These are phyloP conservation scores for Premnoplex brunnescens DNA, from an alignment of 2,797 vertebrate species.

Conservation along the genomic window DNA sequence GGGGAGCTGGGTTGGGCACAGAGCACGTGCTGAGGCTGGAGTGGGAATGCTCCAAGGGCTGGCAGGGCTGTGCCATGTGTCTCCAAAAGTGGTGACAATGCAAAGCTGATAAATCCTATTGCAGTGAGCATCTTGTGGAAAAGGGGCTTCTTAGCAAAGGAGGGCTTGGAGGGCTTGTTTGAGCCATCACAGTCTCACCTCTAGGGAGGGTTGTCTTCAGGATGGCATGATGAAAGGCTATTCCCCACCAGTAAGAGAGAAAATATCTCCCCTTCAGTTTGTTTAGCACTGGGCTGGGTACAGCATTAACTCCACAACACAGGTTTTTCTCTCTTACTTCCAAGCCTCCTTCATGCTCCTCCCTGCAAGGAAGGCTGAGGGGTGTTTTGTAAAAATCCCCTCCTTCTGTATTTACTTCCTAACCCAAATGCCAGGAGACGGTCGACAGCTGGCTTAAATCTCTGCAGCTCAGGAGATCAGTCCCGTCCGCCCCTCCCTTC, in stretches of 20 bases:
- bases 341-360: neutral
- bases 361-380: neutral
- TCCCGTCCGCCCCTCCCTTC: conserved; percentile 33
- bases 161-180: neutral
- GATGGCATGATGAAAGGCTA: accelerated
- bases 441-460: conserved; percentile 69
- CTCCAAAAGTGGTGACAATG: neutral
- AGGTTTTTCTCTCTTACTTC: neutral
- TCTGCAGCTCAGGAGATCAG: conserved; percentile 68
- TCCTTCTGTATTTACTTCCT: conserved; percentile 58
- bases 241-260: neutral
- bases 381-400: conserved; percentile 6
- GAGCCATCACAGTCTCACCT: neutral
- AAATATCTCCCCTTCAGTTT: neutral
- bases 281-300: neutral
- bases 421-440: conserved; percentile 62
- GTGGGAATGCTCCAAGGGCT: neutral
- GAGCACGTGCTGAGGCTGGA: accelerated
- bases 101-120: neutral
- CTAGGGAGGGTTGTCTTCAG: neutral
- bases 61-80: neutral
- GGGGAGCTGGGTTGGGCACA: accelerated
- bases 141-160: neutral
- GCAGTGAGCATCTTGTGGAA: accelerated
- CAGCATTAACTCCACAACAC: neutral